Evolutionary conservation across 23 tunicate species (phyloP), one percentile per base, ranked within the genome.

Genomic region (Botrylloides violaceus): DNA sequence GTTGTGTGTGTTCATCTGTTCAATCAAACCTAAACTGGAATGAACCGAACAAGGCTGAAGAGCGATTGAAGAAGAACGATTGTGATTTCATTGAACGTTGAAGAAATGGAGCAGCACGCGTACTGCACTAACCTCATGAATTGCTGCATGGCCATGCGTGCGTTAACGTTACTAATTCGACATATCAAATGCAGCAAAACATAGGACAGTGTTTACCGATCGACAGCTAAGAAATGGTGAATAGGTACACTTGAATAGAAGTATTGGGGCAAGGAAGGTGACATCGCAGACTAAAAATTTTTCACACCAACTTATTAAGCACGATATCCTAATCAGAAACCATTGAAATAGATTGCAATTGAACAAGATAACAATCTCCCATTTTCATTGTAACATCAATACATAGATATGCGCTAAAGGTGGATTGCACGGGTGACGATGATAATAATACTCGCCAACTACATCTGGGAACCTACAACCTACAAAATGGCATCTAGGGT

Each of bases 201-300:
- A 43, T 7, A 9, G 12, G 53, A 43, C 53, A 43, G 53, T 43
- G 53, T 7, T 43, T 7, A 43, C 53, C 53, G 15, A 15, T 43
- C 53, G 15, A 43, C 53, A 43, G 53, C 15, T 43, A 7, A 43
- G 53, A 9, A 43, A 43, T 43, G 53, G 53, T 43, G 53, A 43
- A 43, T 43, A 43, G 53, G 53, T 43, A 43, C 53, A 43, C 53
- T 43, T 43, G 53, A 43, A 43, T 43, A 43, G 53, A 43, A 43
- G 15, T 43, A 9, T 7, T 43, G 15, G 12, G 53, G 53, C 53
- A 43, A 43, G 53, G 53, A 43, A 43, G 15, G 53, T 43, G 53
- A 43, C 53, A 43, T 43, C 53, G n/a, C n/a, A n/a, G n/a, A n/a
- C n/a, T n/a, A n/a, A n/a, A n/a, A n/a, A n/a, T n/a, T n/a, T n/a